Conservation (phyloP, 2,888 invertebrate genomes). For the Trissonchulus sp. region DNA sequence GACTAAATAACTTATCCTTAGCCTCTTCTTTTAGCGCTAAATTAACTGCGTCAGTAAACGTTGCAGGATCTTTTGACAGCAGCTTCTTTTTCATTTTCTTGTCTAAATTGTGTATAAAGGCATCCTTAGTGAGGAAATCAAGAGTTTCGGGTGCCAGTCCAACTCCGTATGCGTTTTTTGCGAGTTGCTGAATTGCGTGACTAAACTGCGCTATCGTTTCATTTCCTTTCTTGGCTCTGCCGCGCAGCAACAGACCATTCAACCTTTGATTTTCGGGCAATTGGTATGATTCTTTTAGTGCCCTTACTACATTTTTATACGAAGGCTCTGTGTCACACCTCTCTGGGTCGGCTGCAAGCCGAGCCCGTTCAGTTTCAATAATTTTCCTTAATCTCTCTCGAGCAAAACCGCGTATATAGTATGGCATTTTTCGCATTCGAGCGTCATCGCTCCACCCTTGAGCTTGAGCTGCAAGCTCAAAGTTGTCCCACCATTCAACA, state of each 20-base stretch:
- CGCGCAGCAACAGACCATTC: not conserved
- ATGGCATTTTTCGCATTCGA: not conserved
- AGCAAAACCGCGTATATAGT: not conserved
- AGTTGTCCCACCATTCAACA: not conserved
- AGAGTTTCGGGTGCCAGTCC: not conserved
- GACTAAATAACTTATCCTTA: not conserved
- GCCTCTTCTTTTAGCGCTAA: not conserved
- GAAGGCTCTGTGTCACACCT: not conserved
- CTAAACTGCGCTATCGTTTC: not conserved
- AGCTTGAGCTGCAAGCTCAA: not conserved
- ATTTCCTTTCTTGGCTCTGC: not conserved
- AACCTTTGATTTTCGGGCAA: not conserved
- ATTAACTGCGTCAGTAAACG: not conserved
- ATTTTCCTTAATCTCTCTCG: not conserved
- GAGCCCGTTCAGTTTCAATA: not conserved
- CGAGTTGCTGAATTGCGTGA: not conserved
- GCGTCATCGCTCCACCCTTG: not conserved
- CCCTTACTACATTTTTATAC: not conserved
- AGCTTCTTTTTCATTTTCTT: not conserved
- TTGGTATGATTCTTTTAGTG: not conserved
- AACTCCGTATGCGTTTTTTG: not conserved
- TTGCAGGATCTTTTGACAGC: not conserved
- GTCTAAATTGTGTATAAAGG: not conserved
- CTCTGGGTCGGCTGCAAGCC: not conserved
- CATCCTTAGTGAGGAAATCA: not conserved